Evolutionary conservation across 2,888 invertebrate genomes (phyloP), one percentile per base, ranked within the genome.

Genomic region (Pilophorus perplexus): DNA sequence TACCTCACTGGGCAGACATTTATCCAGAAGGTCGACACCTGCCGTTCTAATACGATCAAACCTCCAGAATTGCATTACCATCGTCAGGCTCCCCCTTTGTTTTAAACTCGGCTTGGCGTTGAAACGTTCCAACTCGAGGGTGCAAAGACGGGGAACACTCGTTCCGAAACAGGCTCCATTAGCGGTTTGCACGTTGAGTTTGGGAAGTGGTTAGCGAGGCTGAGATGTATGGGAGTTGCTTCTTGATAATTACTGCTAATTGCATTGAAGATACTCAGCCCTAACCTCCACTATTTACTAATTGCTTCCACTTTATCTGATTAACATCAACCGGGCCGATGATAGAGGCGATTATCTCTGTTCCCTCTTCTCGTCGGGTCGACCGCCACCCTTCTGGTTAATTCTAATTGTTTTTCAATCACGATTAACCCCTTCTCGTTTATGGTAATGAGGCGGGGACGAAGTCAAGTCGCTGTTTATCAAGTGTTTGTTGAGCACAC

Each of bases 271-370:
- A 62, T 62, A 62, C 62, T 62, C 62, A 5, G 28, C 44, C 46
- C 46, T 27, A 37, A 44, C 28, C 62, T 42, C 62, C 33, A 62
- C 62, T 62, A 62, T 62, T 62, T 46, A 44, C 62, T 62, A 62
- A 62, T 62, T 62, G 62, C 62, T 62, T 28, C 62, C 62, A 62
- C 62, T 62, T 62, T 62, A 62, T 62, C 62, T 62, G 62, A 62
- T 62, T 62, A 62, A 62, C 62, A 62, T 62, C 62, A 46, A 48
- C 62, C 37, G 52, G 18, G 37, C 23, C 55, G 62, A 48, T 48
- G 62, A 62, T 62, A 62, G 62, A 62, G 62, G 62, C 28, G 62
- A 62, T 62, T 62, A 62, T 62, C 62, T 28, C 20, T 18, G 55
- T 38, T 37, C 37, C 14, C 10, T 18, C 55, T 23, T 22, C 48